Conservation (phyloP, 1,140 invertebrate genomes). For the Thaumetopoea pityocampa region DNA sequence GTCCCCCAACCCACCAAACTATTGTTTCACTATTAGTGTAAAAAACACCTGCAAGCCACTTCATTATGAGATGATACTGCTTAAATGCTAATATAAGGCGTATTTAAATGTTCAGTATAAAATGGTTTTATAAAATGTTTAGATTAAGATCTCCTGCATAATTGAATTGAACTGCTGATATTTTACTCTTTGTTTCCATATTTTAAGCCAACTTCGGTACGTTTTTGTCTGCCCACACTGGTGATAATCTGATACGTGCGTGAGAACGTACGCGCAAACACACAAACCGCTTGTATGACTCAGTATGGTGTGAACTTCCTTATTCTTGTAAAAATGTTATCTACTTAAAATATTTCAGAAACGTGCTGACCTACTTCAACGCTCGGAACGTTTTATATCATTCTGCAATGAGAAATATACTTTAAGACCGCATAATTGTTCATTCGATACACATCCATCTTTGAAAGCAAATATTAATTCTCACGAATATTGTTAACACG, state of each 20-base stretch:
- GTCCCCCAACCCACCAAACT: too few relatives aligned
- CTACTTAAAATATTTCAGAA: slow-evolving; percentile 4
- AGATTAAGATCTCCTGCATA: too few relatives aligned
- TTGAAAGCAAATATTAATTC: slow-evolving; percentile 30
- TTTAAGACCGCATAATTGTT: slow-evolving; percentile 22
- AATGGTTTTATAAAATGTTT: too few relatives aligned
- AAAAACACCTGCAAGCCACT: too few relatives aligned
- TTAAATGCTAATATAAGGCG: too few relatives aligned
- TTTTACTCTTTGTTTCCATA: neutral
- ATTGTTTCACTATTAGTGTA: too few relatives aligned
- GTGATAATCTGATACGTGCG: slow-evolving; percentile 49
- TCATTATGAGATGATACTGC: too few relatives aligned
- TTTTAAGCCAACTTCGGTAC: slow-evolving; percentile 13
- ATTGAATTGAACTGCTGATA: neutral
- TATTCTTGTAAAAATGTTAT: slow-evolving; percentile 13
- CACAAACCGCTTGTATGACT: slow-evolving; percentile 42
- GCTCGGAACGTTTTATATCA: slow-evolving; percentile 11
- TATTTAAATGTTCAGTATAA: too few relatives aligned
- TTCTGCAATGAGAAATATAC: slow-evolving; percentile 12
- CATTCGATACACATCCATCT: slow-evolving; percentile 25
- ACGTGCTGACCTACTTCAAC: slow-evolving; percentile 5
- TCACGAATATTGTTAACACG: slow-evolving; percentile 30
- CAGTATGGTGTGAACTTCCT: slow-evolving; percentile 38
- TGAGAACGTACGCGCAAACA: slow-evolving; percentile 49
- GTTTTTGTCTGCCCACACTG: slow-evolving; percentile 32